Evolutionary conservation across 2,888 invertebrate species (phyloP), one percentile per base, ranked within the genome.

Genomic region (Cataglyphis altisquamis): DNA sequence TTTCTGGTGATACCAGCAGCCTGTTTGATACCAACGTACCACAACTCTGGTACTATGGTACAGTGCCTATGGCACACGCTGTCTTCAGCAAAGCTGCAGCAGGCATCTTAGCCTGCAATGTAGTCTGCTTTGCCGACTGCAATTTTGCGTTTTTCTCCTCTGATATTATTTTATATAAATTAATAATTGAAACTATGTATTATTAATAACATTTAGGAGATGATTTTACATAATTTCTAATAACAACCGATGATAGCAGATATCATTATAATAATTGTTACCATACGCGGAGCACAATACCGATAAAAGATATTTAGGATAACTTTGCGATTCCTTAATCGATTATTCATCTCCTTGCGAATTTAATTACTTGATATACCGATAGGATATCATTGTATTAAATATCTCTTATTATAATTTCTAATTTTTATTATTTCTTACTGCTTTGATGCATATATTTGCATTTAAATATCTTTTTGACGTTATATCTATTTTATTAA

Each of bases 81-180:
- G 6, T 15, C n/a, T 18, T 39, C 12, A 41, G 29, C 10, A 25
- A 39, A 18, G n/a, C n/a, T 18, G 29, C 5, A 39, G 39, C 9
- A 64, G 12, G 45, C 36, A 36, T 15, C 48, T 77, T 62, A 25
- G 25, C 25, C 32, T 18, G 18, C 15, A 4, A n/a, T 10, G 60
- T 48, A 21, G 4, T 36, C 39, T 70, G 4, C 60, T 78, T 78
- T 70, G 5, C 45, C 70, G 70, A 70, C 70, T 80, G 45, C 25
- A 48, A 36, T 78, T 48, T n/a, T 21, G n/a, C 5, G 6, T n/a
- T 12, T 10, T 36, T 36, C 36, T 45, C 1, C 5, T 0, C 21
- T 60, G 45, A 6, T 21, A 36, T 36, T 57, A 25, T 15, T 70
- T 10, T 21, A 52, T 32, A n/a, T 18, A 1, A 8, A 25, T 6